Evolutionary conservation across 37 sponge, comb jelly and placozoan genomes (phyloP).

Genomic region (Ianthella basta): DNA sequence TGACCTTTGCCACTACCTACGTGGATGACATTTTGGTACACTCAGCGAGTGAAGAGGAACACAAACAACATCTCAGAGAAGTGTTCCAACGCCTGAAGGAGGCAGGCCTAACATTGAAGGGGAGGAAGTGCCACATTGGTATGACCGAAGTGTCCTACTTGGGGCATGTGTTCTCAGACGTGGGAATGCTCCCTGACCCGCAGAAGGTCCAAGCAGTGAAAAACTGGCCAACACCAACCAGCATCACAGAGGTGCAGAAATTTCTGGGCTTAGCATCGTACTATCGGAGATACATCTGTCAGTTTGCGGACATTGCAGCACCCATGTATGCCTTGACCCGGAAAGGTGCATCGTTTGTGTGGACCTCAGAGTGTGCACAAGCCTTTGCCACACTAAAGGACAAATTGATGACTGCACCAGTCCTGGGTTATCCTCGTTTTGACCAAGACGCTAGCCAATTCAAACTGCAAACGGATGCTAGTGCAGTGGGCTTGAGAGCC

Average conservation of each 20-base stretch:
- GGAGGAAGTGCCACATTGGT: constrained; percentile 25
- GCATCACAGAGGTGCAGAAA: not conserved
- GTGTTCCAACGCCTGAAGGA: constrained; percentile 27
- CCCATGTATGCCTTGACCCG: not conserved
- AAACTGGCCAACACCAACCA: constrained; percentile 1
- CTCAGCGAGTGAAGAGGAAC: not conserved
- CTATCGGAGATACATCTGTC: not conserved
- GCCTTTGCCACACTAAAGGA: not conserved
- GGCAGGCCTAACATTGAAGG: not conserved
- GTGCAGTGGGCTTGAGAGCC: not conserved
- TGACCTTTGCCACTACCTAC: constrained; percentile 13
- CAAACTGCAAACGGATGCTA: not conserved
- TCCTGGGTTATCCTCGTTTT: not conserved
- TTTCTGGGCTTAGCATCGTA: constrained; percentile 6
- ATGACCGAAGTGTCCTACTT: constrained; percentile 1
- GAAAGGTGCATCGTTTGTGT: not conserved
- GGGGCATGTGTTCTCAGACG: not conserved
- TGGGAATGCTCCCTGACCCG: constrained; percentile 13
- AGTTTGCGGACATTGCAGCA: not conserved
- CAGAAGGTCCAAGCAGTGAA: not conserved
- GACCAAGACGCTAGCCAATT: not conserved
- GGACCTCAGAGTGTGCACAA: not conserved
- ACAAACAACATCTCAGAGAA: constrained; percentile 2
- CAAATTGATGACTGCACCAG: not conserved
- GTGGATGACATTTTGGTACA: constrained; percentile 33